Base-by-base conservation (phyloP, 2,113 vertebrate genomes). In the Ciconia boyciana region DNA sequence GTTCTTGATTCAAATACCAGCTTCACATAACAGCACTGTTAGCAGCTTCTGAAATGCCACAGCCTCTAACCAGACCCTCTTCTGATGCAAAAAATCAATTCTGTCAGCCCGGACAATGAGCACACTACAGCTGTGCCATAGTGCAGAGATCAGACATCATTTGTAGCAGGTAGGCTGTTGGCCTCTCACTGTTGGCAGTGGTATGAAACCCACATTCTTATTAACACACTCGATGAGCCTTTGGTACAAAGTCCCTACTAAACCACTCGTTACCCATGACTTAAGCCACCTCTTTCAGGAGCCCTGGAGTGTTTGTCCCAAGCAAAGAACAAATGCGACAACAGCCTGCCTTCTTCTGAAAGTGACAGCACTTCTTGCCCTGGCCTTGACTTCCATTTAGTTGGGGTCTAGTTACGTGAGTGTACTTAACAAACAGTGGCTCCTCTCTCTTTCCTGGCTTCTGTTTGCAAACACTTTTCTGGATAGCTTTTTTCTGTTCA, bases 91-190 rank as follows among this genome's bases (percentile, higher is more conserved):
- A 41, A 65, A 72, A 41, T 41, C 16, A 16, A 0, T 61, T 52
- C 58, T 29, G 41, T 26, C 36, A 28, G 1, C 24, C 9, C 1
- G 3, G 55, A 20, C 1, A 0, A 24, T 2, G 7, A 54, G 19
- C 1, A 1, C 13, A 20, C 13, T 15, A 7, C 12, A 41, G 31
- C 49, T 51, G 72, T 34, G 52, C 71, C 7, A 2, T 0, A 19
- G 55, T 2, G 18, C 52, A 41, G 61, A 32, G 16, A 17, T 16
- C 46, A 51, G 69, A 17, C 10, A 6, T 7, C 0, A 6, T 25
- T 20, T 34, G 54, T 11, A 74, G 64, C 2, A 0, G 24, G 55
- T 25, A 15, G 78, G 57, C 29, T 70, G 49, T 21, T 58, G 44
- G 51, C 7, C 4, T 57, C 36, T 43, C 6, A 0, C n/a, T 71